phyloP scores from a whole-genome alignment of 2,113 vertebrate species.

The Oophaga pumilio region DNA sequence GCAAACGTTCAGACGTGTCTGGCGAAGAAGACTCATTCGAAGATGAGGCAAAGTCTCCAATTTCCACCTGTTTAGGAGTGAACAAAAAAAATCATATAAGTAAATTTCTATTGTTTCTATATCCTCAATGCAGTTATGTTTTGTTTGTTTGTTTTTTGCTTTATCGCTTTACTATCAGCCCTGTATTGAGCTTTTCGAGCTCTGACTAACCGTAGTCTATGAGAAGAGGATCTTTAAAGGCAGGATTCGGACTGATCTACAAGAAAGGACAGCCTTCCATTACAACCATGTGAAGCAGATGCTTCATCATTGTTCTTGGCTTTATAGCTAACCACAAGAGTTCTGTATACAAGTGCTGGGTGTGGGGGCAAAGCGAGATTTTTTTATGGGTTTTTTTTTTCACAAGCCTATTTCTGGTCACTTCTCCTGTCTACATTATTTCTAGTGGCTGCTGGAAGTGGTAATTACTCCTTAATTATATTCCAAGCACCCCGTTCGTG shows the following conservation, averaged over 20 bases:
- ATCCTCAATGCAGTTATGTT: background rate
- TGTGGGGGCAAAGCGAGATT: background rate
- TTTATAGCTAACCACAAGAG: background rate
- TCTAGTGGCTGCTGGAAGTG: constrained; percentile 22
- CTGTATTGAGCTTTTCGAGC: background rate
- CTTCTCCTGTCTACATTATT: constrained; percentile 6
- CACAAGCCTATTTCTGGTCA: background rate
- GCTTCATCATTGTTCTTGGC: constrained; percentile 9
- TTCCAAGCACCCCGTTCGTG: constrained; percentile 55
- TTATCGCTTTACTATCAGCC: background rate
- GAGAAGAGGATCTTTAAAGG: background rate
- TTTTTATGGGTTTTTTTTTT: background rate
- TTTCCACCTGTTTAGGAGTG: constrained; percentile 26
- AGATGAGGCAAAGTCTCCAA: background rate
- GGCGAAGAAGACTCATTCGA: background rate
- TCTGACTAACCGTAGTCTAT: background rate
- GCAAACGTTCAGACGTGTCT: constrained; percentile 31
- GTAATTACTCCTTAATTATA: constrained; percentile 59
- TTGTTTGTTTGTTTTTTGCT: background rate
- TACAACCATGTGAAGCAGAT: constrained; percentile 11
- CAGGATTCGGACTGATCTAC: background rate
- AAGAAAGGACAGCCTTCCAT: background rate
- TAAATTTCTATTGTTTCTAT: background rate
- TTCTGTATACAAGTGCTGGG: background rate
- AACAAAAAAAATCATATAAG: background rate